These are phyloP conservation scores for Calosoma granatense DNA, from an alignment of 1,140 invertebrate genomes.

Conservation along the genomic window DNA sequence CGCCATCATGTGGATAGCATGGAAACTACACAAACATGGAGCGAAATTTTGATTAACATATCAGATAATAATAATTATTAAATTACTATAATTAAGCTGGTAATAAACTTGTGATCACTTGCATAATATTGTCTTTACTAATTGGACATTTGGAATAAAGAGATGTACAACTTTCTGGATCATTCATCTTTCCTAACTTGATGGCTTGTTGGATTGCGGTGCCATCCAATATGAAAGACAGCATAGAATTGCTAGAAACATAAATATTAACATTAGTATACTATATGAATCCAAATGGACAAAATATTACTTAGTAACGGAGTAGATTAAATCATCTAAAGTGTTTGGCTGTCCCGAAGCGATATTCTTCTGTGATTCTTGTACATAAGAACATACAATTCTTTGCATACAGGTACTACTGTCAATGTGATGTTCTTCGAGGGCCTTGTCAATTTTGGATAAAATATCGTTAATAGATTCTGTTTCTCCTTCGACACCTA, in stretches of 20 bases:
- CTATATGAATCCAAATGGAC: not conserved
- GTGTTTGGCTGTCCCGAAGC: conserved; percentile 48
- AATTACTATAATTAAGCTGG: conserved; percentile 31
- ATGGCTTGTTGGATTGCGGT: conserved; percentile 66
- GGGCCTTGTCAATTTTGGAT: conserved; percentile 56
- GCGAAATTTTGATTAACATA: too few relatives aligned
- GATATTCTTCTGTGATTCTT: conserved; percentile 52
- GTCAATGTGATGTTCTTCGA: conserved; percentile 65
- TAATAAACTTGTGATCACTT: conserved; percentile 47
- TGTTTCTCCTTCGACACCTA: conserved; percentile 51
- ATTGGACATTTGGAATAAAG: conserved; percentile 52
- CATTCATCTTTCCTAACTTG: conserved; percentile 48
- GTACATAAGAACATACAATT: conserved; percentile 62
- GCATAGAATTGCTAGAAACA: conserved; percentile 52
- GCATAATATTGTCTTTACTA: conserved; percentile 49
- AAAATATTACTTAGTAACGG: conserved; percentile 47
- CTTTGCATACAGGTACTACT: conserved; percentile 68
- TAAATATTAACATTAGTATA: conserved; percentile 14
- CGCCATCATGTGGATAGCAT: too few relatives aligned
- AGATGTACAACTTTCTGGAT: conserved; percentile 44
- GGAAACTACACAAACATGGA: too few relatives aligned
- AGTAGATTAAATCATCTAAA: conserved; percentile 52
- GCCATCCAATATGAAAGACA: conserved; percentile 61
- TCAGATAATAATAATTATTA: too few relatives aligned
- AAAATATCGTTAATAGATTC: conserved; percentile 52